phyloP scores from a whole-genome alignment of 2,797 vertebrate species.

The Notolepis coatsorum region DNA sequence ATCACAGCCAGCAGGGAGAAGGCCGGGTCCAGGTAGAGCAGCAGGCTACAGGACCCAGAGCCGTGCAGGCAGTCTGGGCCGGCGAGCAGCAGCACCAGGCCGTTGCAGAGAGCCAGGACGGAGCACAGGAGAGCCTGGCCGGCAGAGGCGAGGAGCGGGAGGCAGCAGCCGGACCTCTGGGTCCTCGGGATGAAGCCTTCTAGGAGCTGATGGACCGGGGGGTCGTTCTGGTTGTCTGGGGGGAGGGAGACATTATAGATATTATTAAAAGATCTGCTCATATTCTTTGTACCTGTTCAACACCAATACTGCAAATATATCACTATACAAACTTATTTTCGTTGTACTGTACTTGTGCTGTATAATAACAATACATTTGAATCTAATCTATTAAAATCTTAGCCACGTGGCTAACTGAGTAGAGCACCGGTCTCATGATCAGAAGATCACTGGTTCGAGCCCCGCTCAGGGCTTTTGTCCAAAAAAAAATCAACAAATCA shows the following conservation, averaged over 20 bases:
- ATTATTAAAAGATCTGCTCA: too few species aligned
- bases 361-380: too few species aligned
- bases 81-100: conserved; percentile 61
- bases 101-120: conserved; percentile 66
- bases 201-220: not conserved
- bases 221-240: conserved; percentile 35
- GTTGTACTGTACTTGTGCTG: too few species aligned
- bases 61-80: conserved; percentile 34
- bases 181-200: not conserved
- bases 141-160: conserved; percentile 3
- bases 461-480: too few species aligned
- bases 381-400: too few species aligned
- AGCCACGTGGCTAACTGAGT: too few species aligned
- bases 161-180: not conserved
- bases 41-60: conserved; percentile 41
- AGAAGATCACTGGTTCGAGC: too few species aligned
- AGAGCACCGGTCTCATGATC: too few species aligned
- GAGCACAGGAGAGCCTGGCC: conserved; percentile 62
- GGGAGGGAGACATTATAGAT: conserved; percentile 6
- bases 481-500: too few species aligned
- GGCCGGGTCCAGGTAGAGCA: conserved; percentile 75
- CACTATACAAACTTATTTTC: too few species aligned
- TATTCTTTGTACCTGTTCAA: too few species aligned
- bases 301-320: too few species aligned
- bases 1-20: conserved; percentile 70